phyloP scores from a whole-genome alignment of 2,888 invertebrate genomes.

The Scaptomyza flava region DNA sequence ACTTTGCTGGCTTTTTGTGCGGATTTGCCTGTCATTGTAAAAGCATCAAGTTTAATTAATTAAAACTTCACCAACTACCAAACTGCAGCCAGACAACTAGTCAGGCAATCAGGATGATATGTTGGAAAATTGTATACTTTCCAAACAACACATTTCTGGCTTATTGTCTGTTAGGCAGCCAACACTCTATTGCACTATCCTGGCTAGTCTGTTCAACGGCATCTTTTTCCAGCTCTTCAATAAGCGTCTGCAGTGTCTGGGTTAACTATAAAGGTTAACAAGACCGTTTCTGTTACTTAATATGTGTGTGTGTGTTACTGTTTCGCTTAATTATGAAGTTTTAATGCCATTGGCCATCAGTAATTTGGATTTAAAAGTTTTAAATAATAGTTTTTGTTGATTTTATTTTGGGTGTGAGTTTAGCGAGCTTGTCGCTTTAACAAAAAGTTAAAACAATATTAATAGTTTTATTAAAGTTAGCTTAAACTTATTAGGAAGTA shows the following conservation, averaged over 20 bases:
- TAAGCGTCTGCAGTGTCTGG: slow-evolving; percentile 42
- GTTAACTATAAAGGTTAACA: slow-evolving; percentile 50
- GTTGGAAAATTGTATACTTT: background rate
- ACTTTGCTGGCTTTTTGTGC: slow-evolving; percentile 32
- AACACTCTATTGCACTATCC: slow-evolving; percentile 26
- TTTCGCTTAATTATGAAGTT: slow-evolving; percentile 49
- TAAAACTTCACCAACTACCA: slow-evolving; percentile 57
- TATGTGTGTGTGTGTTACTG: background rate
- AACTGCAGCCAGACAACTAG: slow-evolving; percentile 29
- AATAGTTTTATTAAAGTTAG: background rate
- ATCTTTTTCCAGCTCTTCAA: slow-evolving; percentile 39
- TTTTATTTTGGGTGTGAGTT: slow-evolving; percentile 23
- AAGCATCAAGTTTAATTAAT: slow-evolving; percentile 65
- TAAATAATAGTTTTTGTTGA: slow-evolving; percentile 10
- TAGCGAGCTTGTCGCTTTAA: background rate
- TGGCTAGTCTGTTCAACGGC: slow-evolving; percentile 23
- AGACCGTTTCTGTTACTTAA: background rate
- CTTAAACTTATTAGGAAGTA: too few relatives aligned
- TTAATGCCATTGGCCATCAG: slow-evolving; percentile 31
- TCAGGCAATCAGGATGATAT: slow-evolving; percentile 9
- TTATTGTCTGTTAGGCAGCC: slow-evolving; percentile 8
- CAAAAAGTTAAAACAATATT: slow-evolving; percentile 19
- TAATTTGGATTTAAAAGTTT: slow-evolving; percentile 47
- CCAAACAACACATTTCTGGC: background rate
- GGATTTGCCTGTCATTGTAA: slow-evolving; percentile 40